Base-by-base conservation (phyloP, 2,888 invertebrate genomes). In the Pristionchus arcanus region DNA sequence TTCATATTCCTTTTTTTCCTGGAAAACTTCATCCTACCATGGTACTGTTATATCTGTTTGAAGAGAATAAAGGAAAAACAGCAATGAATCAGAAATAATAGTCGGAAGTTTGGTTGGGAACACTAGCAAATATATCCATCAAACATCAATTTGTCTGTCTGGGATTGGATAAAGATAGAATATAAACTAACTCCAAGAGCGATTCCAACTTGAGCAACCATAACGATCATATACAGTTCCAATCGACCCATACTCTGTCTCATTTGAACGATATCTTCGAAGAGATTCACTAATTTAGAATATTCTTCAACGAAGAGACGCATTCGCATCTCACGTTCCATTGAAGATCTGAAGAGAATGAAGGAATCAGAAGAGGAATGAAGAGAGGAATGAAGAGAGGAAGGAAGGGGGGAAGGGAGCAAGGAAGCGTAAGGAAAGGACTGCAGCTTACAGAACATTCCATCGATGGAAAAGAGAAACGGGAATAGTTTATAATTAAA, bases 241-340 rank as follows among this genome's bases (percentile, higher is more conserved):
- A 89, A 25, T 63, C 89, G n/a, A 21, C 19, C 89, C 89, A 89
- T 89, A 25, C 42, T 42, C 42, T 89, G 77, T 42, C 89, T 74
- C 89, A 89, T 89, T n/a, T 77, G 77, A 11, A 89, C 89, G 31
- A 89, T 89, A 42, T 89, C 89, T 37, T 89, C 77, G 77, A 89
- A 74, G 15, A 89, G 81, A 81, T 74, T 55, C 21, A 89, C 81
- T 31, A 89, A 34, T 63, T 66, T 74, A 4, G 89, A 81, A n/a
- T 89, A 89, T 34, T 89, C 89, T 63, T 89, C 89, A 5, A 89
- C 77, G 63, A 89, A 59, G 21, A 89, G 59, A 59, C 89, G 89
- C 77, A 89, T 74, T 55, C 89, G 28, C 77, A 89, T 81, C 31
- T 89, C 89, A 16, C 89, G 28, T 25, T 89, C 89, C 89, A 89